Conservation (phyloP, 2,113 vertebrate genomes). For the Electrona antarctica region DNA sequence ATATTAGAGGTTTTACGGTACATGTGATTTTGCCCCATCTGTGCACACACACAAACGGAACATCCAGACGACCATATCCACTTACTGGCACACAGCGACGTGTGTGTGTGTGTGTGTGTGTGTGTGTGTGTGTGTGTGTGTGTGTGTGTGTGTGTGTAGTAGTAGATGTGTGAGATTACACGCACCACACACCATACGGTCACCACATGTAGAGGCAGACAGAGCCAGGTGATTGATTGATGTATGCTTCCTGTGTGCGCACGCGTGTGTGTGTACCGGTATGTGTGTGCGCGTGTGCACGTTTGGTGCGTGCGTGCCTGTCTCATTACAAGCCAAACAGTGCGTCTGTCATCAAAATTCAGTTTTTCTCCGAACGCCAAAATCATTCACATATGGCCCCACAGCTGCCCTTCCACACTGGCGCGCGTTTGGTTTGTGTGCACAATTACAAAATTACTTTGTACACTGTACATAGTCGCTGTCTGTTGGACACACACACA, state of each 20-base stretch:
- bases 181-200: conserved; percentile 61
- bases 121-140: not conserved
- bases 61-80: conserved; percentile 38
- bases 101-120: no score
- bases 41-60: conserved; percentile 41
- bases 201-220: conserved; percentile 70
- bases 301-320: conserved; percentile 33
- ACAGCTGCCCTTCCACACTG: conserved; percentile 51
- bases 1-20: conserved; percentile 44
- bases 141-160: conserved; percentile 21
- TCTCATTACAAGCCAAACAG: conserved; percentile 78
- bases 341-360: conserved; percentile 79
- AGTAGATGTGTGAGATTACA: conserved; percentile 4
- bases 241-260: conserved; percentile 60
- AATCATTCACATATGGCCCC: conserved; percentile 80
- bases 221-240: conserved; percentile 79
- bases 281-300: conserved; percentile 22
- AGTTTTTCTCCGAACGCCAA: conserved; percentile 67
- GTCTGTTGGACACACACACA: not conserved
- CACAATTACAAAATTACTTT: not conserved
- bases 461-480: conserved; percentile 4
- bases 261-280: conserved; percentile 28
- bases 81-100: conserved; percentile 13
- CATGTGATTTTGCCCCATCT: conserved; percentile 42
- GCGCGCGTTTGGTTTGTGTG: not conserved